These are phyloP conservation scores for Hypena proboscidalis DNA, from an alignment of 2,888 invertebrate genomes.

Conservation along the genomic window DNA sequence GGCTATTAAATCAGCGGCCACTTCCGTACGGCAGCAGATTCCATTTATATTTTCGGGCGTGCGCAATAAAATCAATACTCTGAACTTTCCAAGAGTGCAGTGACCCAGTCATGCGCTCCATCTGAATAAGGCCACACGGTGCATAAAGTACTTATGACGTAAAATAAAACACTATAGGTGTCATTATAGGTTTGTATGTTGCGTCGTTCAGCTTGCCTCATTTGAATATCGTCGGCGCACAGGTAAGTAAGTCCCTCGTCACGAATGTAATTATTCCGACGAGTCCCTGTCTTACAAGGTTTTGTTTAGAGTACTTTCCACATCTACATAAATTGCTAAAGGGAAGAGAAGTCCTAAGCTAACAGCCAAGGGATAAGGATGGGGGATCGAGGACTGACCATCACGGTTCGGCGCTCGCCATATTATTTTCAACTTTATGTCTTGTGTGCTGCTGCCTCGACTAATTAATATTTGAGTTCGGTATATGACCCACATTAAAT, in stretches of 20 bases:
- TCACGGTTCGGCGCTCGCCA: constrained; percentile 4
- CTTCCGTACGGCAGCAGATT: constrained; percentile 56
- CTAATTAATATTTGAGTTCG: constrained; percentile 21
- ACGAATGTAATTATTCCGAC: constrained; percentile 43
- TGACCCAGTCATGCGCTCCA: constrained; percentile 75
- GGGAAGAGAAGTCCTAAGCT: constrained; percentile 48
- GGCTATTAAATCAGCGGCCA: constrained; percentile 57
- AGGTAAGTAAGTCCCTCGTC: constrained; percentile 26
- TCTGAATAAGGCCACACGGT: constrained; percentile 72
- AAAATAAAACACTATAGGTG: constrained; percentile 56
- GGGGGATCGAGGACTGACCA: constrained; percentile 16
- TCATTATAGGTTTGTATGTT: constrained; percentile 30
- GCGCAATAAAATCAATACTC: constrained; percentile 85
- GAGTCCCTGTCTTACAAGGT: constrained; percentile 38
- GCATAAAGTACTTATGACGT: constrained; percentile 64
- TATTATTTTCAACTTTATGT: constrained; percentile 28
- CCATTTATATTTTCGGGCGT: constrained; percentile 83
- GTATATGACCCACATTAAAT: constrained; percentile 7
- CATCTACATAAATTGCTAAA: constrained; percentile 34
- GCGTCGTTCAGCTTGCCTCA: constrained; percentile 28
- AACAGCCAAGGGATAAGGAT: constrained; percentile 37
- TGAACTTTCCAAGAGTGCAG: constrained; percentile 81
- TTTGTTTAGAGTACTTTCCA: constrained; percentile 32
- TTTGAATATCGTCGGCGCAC: constrained; percentile 37
- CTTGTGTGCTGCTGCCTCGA: constrained; percentile 18